Percentiles rank a stretch among this genome's conserved stretches.
phyloP scores from a whole-genome alignment of 2,888 invertebrate species.

The Tetanocera ferruginea region DNA sequence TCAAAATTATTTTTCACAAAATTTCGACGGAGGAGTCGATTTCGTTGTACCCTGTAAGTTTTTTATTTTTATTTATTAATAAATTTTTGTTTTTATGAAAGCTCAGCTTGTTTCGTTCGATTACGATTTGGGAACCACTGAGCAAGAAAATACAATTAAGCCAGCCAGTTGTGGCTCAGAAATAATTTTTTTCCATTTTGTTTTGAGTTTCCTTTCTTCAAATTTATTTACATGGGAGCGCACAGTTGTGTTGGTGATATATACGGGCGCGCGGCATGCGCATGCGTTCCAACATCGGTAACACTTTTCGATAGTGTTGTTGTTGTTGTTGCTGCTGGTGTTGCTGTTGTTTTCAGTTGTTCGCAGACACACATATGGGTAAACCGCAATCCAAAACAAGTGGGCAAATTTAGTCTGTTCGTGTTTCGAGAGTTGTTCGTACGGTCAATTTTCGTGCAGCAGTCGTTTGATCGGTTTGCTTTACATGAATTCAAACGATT shows the following conservation, averaged over 20 bases:
- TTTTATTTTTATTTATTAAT: too few species aligned
- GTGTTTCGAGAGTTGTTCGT: constrained; percentile 54
- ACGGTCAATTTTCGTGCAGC: constrained; percentile 39
- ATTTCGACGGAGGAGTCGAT: too few species aligned
- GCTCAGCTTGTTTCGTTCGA: neutral
- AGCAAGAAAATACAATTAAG: constrained; percentile 36
- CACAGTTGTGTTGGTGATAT: neutral
- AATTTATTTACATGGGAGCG: constrained; percentile 39
- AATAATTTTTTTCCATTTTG: constrained; percentile 39
- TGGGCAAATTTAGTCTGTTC: constrained; percentile 55
- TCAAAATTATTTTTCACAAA: too few species aligned
- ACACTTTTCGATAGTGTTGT: constrained; percentile 28
- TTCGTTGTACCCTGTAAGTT: too few species aligned
- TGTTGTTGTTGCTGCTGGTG: constrained; percentile 7
- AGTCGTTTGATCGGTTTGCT: constrained; percentile 12
- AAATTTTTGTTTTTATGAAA: too few species aligned
- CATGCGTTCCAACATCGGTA: constrained; percentile 34
- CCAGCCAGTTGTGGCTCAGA: constrained; percentile 31
- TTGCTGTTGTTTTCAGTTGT: neutral
- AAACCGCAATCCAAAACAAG: constrained; percentile 53
- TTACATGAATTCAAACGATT: constrained; percentile 13
- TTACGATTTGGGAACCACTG: constrained; percentile 21
- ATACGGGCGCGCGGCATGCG: constrained; percentile 22
- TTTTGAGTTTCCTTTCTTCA: constrained; percentile 43
- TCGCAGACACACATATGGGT: constrained; percentile 40